Percentiles rank a stretch among this genome's conserved stretches.
phyloP scores from a whole-genome alignment of 2,888 invertebrate species.

The Drymonia ruficornis region DNA sequence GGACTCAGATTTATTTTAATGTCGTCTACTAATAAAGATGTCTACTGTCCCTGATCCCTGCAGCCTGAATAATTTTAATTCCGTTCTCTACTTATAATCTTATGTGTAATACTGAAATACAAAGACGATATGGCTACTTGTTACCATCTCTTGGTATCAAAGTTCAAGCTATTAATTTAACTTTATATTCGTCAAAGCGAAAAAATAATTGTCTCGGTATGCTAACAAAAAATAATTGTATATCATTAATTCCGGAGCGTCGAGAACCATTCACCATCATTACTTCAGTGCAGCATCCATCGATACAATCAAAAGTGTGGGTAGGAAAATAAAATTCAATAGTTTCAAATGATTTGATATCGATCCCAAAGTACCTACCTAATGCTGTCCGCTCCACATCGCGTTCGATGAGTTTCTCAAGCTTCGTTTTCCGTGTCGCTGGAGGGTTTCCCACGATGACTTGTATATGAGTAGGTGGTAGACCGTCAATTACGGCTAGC shows the following conservation, averaged over 20 bases:
- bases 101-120: too few species aligned
- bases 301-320: slow-evolving; percentile 7
- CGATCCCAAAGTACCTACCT: slow-evolving; percentile 31
- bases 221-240: neutral
- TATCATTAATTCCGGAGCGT: neutral
- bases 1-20: neutral
- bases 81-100: neutral
- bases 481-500: slow-evolving; percentile 40
- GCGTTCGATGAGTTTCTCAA: slow-evolving; percentile 40
- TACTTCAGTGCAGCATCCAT: neutral
- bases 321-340: slow-evolving; percentile 7
- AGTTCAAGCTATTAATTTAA: too few species aligned
- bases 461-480: slow-evolving; percentile 30
- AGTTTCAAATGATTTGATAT: slow-evolving; percentile 32
- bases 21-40: neutral
- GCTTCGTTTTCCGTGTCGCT: slow-evolving; percentile 41
- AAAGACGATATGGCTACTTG: too few species aligned
- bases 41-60: neutral
- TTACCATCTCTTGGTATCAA: too few species aligned
- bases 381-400: slow-evolving; percentile 31
- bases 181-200: neutral
- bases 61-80: too few species aligned
- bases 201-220: neutral
- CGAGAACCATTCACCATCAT: neutral
- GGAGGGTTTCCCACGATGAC: slow-evolving; percentile 55